Conservation (phyloP, 2,888 invertebrate species). For the Agrypnus murinus region DNA sequence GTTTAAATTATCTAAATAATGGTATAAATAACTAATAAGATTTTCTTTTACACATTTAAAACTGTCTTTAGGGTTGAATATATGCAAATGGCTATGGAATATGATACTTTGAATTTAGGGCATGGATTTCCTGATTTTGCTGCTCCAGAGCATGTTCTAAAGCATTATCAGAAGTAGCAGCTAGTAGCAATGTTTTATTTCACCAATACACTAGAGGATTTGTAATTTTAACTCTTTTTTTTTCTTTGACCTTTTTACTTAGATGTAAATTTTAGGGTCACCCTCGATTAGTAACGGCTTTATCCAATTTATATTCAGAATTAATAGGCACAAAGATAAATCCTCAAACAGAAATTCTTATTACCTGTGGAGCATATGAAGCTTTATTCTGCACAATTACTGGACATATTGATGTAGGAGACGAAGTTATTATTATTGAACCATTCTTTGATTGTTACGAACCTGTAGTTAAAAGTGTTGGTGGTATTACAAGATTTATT, state of each 20-base stretch:
- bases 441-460: conserved; percentile 99
- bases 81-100: conserved; percentile 85
- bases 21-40: not conserved
- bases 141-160: conserved; percentile 87
- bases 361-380: conserved; percentile 96
- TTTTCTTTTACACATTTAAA: too few relatives aligned
- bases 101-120: conserved; percentile 94
- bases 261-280: conserved; percentile 81
- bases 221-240: conserved; percentile 78
- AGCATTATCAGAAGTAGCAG: conserved; percentile 81
- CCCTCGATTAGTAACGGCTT: conserved; percentile 87
- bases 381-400: conserved; percentile 88
- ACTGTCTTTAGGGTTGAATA: conserved; percentile 98
- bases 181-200: conserved; percentile 81
- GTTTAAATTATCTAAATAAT: too few relatives aligned
- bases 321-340: conserved; percentile 85
- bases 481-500: conserved; percentile 90
- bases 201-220: conserved; percentile 97
- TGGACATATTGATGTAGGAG: conserved; percentile 90
- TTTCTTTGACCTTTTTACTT: not conserved
- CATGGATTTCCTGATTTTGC: conserved; percentile 97
- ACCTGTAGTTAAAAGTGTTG: conserved; percentile 92
- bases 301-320: conserved; percentile 90
- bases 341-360: conserved; percentile 88
- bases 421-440: conserved; percentile 97